Conservation (phyloP, 2,113 vertebrate genomes). For the Labeo catla region DNA sequence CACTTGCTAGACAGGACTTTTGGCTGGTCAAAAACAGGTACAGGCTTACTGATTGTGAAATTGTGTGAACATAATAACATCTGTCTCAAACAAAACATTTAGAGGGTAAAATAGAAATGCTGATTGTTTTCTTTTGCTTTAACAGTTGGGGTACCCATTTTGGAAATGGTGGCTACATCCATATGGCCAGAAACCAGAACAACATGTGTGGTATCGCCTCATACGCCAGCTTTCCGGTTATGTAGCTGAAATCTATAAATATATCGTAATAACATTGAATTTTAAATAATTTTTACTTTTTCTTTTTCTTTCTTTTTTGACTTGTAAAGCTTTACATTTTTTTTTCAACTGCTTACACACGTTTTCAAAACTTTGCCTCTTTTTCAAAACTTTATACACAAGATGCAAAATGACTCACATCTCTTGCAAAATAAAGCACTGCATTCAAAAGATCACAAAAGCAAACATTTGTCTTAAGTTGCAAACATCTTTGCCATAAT, state of each 20-base stretch:
- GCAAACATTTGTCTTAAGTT: too few species aligned
- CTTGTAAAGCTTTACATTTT: too few species aligned
- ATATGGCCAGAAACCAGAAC: constrained; percentile 75
- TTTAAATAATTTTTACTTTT: too few species aligned
- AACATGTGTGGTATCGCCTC: constrained; percentile 79
- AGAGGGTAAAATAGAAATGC: too few species aligned
- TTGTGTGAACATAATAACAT: background rate
- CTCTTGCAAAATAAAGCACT: too few species aligned
- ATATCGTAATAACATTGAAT: too few species aligned
- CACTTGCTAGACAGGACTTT: constrained; percentile 78
- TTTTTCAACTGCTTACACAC: too few species aligned
- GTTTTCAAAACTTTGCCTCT: too few species aligned
- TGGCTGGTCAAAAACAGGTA: constrained; percentile 98
- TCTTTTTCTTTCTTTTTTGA: background rate
- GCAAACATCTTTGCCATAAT: too few species aligned
- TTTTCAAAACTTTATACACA: too few species aligned
- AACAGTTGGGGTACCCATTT: constrained; percentile 73
- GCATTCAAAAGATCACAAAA: too few species aligned
- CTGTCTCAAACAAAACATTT: background rate
- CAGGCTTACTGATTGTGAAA: background rate
- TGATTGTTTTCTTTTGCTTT: background rate
- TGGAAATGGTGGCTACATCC: constrained; percentile 79
- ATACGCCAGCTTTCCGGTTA: constrained; percentile 68
- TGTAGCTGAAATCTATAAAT: constrained; percentile 53
- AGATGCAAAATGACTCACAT: too few species aligned